Evolutionary conservation across 2,797 vertebrate species (phyloP).

Genomic region (Cottoperca gobio): DNA sequence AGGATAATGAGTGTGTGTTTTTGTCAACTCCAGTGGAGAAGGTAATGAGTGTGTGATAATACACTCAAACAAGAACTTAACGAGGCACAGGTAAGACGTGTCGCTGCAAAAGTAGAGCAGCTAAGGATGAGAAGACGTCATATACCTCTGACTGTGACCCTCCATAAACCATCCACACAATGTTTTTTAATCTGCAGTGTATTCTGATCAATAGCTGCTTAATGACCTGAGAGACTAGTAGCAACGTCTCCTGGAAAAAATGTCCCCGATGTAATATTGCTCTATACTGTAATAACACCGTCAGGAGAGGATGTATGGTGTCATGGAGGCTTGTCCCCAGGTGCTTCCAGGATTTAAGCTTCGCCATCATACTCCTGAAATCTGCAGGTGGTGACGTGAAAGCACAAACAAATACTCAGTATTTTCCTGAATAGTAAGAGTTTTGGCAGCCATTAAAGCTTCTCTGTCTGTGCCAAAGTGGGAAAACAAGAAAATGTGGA

Average conservation of each 20-base stretch:
- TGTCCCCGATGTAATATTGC: constrained; percentile 4
- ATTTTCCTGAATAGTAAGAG: neutral
- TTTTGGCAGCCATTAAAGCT: constrained; percentile 4
- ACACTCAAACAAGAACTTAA: constrained; percentile 72
- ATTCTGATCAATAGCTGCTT: constrained; percentile 51
- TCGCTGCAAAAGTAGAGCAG: constrained; percentile 16
- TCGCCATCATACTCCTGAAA: neutral
- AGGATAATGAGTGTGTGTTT: constrained; percentile 56
- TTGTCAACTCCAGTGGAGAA: constrained; percentile 71
- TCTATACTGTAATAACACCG: neutral
- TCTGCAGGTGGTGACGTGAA: constrained; percentile 3
- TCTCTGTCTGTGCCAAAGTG: constrained; percentile 18
- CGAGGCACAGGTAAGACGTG: constrained; percentile 66
- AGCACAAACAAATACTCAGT: neutral
- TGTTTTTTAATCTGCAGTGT: constrained; percentile 32
- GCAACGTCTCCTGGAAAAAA: constrained; percentile 10
- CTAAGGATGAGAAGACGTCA: constrained; percentile 29
- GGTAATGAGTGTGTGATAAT: constrained; percentile 73
- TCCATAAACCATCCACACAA: constrained; percentile 24
- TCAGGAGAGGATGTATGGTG: neutral
- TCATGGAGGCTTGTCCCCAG: neutral
- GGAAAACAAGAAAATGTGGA: neutral
- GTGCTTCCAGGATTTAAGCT: constrained; percentile 10
- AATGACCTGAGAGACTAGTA: constrained; percentile 28
- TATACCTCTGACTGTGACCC: constrained; percentile 15